These are phyloP conservation scores for Nestor notabilis DNA, from an alignment of 2,113 vertebrate genomes.

Conservation along the genomic window DNA sequence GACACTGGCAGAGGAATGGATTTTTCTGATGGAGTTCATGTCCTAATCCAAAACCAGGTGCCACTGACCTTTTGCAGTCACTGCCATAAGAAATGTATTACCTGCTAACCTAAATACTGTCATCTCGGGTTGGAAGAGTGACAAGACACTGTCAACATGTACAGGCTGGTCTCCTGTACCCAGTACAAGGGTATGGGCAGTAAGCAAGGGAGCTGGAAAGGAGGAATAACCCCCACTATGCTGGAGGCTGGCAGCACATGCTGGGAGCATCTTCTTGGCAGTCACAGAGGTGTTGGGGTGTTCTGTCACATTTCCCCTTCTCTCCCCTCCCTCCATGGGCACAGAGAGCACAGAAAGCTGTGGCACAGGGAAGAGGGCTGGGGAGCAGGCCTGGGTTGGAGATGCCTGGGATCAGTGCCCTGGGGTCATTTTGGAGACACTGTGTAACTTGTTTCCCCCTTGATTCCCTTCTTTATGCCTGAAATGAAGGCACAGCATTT, in stretches of 20 bases:
- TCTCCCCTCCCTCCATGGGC: too few species aligned
- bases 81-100: accelerated
- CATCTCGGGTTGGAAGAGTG: neutral
- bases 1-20: neutral
- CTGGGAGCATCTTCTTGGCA: neutral
- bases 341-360: neutral
- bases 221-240: neutral
- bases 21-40: neutral
- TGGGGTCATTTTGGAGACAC: accelerated
- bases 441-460: accelerated
- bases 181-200: accelerated
- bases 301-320: neutral
- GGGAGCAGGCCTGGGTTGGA: neutral
- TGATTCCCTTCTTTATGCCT: neutral
- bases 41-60: neutral
- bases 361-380: accelerated
- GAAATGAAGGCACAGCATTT: neutral
- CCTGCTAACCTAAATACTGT: neutral
- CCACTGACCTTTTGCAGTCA: neutral
- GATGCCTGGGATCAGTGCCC: neutral
- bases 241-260: accelerated
- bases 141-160: accelerated
- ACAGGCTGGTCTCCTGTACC: neutral
- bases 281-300: neutral
- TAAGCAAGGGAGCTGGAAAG: neutral